A percentile compares a stretch with the other conserved stretches of the same genome.
Evolutionary conservation across 2,797 vertebrate species (phyloP).

Genomic region (Sebastes matsubarae): DNA sequence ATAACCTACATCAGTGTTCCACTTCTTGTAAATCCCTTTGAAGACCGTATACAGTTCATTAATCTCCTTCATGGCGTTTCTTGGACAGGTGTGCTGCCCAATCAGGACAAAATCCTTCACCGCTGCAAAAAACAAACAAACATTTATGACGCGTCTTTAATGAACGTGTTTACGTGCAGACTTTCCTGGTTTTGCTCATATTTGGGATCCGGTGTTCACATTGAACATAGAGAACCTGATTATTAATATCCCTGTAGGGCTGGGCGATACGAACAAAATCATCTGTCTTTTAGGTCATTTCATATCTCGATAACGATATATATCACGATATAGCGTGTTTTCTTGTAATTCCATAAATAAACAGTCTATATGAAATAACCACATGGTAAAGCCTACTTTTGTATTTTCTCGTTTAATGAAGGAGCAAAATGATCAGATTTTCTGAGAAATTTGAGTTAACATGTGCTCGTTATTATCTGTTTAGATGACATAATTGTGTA

Average conservation of each 20-base stretch:
- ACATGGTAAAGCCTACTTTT: no score
- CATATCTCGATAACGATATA: no score
- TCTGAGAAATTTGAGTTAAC: no score
- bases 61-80: constrained; percentile 84
- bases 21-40: constrained; percentile 77
- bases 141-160: background rate
- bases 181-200: background rate
- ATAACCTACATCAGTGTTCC: constrained; percentile 81
- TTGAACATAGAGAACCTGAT: background rate
- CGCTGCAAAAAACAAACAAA: constrained; percentile 59
- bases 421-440: no score
- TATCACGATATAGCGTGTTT: no score
- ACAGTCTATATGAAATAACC: no score
- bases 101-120: constrained; percentile 85
- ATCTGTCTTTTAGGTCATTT: no score
- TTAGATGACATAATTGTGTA: no score
- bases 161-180: background rate
- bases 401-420: no score
- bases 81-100: constrained; percentile 85
- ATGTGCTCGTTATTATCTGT: no score
- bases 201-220: background rate
- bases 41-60: constrained; percentile 83
- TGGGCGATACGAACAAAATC: no score
- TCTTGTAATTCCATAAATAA: no score
- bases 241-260: background rate